Conservation (phyloP, 2,888 invertebrate species). For the Oscheius sp. region DNA sequence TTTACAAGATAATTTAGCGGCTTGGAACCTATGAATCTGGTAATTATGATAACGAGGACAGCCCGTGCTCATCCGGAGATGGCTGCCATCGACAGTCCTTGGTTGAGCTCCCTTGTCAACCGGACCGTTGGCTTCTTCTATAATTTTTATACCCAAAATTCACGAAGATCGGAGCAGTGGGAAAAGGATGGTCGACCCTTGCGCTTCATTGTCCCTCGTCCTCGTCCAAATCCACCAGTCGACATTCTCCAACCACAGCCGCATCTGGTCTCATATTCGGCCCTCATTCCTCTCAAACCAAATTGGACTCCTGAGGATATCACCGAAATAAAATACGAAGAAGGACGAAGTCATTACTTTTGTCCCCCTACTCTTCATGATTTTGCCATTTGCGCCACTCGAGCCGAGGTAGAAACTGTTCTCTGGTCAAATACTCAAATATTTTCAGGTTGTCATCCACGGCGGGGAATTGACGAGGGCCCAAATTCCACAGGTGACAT, state of each 20-base stretch:
- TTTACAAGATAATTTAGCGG: too few relatives aligned
- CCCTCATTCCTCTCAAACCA: slow-evolving; percentile 12
- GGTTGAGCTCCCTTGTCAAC: not conserved
- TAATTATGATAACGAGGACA: too few relatives aligned
- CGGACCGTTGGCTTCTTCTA: not conserved
- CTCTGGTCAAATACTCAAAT: not conserved
- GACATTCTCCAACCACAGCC: slow-evolving; percentile 3
- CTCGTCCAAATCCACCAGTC: not conserved
- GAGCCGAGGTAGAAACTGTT: slow-evolving; percentile 10
- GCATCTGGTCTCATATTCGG: slow-evolving; percentile 20
- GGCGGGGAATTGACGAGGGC: slow-evolving; percentile 4
- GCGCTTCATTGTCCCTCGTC: not conserved
- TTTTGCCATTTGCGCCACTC: slow-evolving; percentile 20
- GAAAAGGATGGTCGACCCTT: not conserved
- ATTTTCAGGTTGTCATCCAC: slow-evolving; percentile 16
- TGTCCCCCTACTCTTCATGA: slow-evolving; percentile 20
- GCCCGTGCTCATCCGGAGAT: not conserved
- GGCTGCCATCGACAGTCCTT: not conserved
- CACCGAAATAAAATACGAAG: slow-evolving; percentile 9
- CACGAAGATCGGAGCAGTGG: not conserved
- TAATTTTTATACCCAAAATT: not conserved
- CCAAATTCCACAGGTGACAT: slow-evolving; percentile 7
- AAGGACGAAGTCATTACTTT: slow-evolving; percentile 15
- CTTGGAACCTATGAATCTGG: too few relatives aligned
- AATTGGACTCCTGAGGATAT: slow-evolving; percentile 1